Conservation (phyloP, 2,797 vertebrate genomes). For the Heliangelus exortis region DNA sequence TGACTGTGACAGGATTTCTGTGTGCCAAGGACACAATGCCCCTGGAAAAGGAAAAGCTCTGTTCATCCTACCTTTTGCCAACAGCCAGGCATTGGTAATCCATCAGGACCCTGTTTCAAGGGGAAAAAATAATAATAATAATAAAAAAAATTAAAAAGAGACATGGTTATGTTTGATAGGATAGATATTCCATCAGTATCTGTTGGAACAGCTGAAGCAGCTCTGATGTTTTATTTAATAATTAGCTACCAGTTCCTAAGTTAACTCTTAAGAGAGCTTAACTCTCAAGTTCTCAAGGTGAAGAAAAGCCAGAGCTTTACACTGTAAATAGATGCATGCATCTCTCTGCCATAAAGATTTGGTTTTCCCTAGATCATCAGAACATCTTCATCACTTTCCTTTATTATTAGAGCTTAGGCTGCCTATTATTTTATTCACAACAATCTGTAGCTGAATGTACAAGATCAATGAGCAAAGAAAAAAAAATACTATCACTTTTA, state of each 20-base stretch:
- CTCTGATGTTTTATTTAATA: not conserved
- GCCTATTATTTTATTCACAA: not conserved
- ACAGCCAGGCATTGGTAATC: conserved; percentile 99
- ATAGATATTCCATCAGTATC: not conserved
- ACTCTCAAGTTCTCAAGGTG: not conserved
- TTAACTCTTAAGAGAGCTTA: not conserved
- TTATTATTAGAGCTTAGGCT: not conserved
- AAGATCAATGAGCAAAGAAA: conserved; percentile 37
- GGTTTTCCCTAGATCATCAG: not conserved
- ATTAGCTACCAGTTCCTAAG: conserved; percentile 1
- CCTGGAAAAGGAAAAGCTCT: not conserved
- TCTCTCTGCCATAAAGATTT: not conserved
- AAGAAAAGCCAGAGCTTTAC: conserved; percentile 26
- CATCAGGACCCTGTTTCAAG: conserved; percentile 92
- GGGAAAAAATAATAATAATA: not conserved
- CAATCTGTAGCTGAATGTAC: conserved; percentile 1
- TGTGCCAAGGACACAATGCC: not conserved
- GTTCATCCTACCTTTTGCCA: conserved; percentile 95
- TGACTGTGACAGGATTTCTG: not conserved
- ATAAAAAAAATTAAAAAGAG: not conserved
- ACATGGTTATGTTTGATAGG: conserved; percentile 16
- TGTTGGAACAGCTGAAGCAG: conserved; percentile 3
- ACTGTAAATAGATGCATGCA: not conserved
- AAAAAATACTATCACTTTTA: conserved; percentile 63
- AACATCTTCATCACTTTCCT: not conserved